Base-by-base conservation (phyloP, 2,888 invertebrate species). In the Orthosia cruda region DNA sequence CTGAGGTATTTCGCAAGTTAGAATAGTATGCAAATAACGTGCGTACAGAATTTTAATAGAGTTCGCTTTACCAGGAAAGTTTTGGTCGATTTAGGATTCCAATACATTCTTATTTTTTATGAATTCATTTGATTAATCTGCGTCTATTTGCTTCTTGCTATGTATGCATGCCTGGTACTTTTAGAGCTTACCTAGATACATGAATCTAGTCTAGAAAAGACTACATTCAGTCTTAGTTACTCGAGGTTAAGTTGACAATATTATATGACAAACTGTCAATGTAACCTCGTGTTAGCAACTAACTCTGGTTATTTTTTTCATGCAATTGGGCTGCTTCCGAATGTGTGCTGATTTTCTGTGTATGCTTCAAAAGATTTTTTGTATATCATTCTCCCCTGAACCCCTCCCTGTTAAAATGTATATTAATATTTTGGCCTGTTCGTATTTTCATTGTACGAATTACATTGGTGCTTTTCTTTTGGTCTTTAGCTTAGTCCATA, bases 21-120 rank as follows among this genome's bases (percentile, higher is more conserved):
- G 50, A 72, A 71, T 84, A 69, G 64, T 75, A 74, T 81, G 84
- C 70, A 70, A 79, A 81, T 78, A 83, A 40, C 52, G 50, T 66
- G 80, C 47, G 84, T 66, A 63, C 26, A 50, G 71, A 82, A 82
- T 84, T 61, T 72, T 57, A 72, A 76, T 76, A 62, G 65, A 52
- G 12, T 59, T 68, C 18, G 73, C 7, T 57, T 32, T 80, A 68
- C 71, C 57, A 66, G 55, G 71, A 71, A 69, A 59, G 23, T 32
- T 77, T 63, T 20, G 32, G 4, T 52, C 18, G 13, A 67, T 13
- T 68, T 67, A 45, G 83, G 74, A 79, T 81, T 54, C 49, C 68
- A 77, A 78, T 64, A 55, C n/a, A n/a, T 47, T 16, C 45, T 47
- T 55, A 59, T 54, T 81, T n/a, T 50, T 83, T 45, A 23, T 64